These are phyloP conservation scores for Apotomis capreana DNA, from an alignment of 2,888 invertebrate genomes.

Conservation along the genomic window DNA sequence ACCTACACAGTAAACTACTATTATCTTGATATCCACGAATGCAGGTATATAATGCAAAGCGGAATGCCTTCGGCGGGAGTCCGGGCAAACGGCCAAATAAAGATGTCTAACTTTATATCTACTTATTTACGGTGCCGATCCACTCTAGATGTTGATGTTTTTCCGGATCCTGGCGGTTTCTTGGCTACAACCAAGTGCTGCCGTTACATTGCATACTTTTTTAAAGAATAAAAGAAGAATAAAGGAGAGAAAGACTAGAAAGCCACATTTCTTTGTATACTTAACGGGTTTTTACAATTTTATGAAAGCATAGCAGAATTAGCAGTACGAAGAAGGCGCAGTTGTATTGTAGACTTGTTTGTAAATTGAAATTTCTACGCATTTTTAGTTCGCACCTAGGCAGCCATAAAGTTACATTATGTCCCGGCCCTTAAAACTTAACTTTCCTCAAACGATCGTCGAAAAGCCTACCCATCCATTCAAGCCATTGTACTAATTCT, in stretches of 20 bases:
- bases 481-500: slow-evolving; percentile 13
- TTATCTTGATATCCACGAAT: not conserved
- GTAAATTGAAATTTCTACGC: no score
- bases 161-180: not conserved
- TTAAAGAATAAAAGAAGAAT: no score
- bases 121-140: slow-evolving; percentile 7
- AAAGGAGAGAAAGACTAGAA: no score
- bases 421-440: not conserved
- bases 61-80: slow-evolving; percentile 1
- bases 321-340: no score
- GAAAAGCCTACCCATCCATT: slow-evolving; percentile 20
- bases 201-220: no score
- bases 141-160: not conserved
- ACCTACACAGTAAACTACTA: not conserved
- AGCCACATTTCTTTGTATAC: no score
- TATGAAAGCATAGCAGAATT: no score
- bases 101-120: slow-evolving; percentile 7
- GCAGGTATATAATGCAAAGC: slow-evolving; percentile 16
- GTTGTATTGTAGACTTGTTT: no score
- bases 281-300: no score
- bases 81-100: slow-evolving; percentile 20
- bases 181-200: not conserved
- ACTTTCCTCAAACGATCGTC: slow-evolving; percentile 3
- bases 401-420: no score
- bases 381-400: no score